Conservation (phyloP, 2,888 invertebrate species). For the Zelleria hepariella region DNA sequence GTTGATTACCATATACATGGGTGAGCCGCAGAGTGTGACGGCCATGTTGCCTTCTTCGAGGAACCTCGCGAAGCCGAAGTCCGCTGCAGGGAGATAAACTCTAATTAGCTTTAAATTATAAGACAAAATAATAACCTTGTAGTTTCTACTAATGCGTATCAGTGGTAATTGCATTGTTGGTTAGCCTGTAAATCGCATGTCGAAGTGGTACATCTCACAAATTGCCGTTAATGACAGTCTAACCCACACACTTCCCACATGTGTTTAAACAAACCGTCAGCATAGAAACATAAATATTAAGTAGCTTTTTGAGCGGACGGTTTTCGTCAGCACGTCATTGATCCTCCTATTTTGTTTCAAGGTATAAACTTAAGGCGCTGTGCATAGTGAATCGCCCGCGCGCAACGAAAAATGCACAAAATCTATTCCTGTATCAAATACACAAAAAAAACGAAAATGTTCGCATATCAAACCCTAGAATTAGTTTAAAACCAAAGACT, state of each 20-base stretch:
- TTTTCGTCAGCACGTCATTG: background rate
- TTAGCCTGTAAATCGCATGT: background rate
- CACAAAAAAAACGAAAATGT: too few species aligned
- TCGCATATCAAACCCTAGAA: too few species aligned
- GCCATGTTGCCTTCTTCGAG: slow-evolving; percentile 99
- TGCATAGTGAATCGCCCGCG: too few species aligned
- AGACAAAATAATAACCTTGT: background rate
- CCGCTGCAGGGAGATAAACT: slow-evolving; percentile 75
- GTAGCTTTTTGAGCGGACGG: background rate
- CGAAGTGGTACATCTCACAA: background rate
- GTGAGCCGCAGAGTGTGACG: slow-evolving; percentile 98
- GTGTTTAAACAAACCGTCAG: background rate
- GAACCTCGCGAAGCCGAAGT: slow-evolving; percentile 99
- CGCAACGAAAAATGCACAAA: too few species aligned
- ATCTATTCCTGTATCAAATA: too few species aligned
- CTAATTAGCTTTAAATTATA: background rate
- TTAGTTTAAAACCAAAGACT: too few species aligned
- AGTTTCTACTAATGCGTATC: background rate
- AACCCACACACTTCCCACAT: slow-evolving; percentile 1
- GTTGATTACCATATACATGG: slow-evolving; percentile 96
- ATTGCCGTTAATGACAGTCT: background rate
- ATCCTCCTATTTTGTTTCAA: too few species aligned
- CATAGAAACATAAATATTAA: too few species aligned
- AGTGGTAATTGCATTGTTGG: background rate
- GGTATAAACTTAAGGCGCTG: too few species aligned